phyloP scores from a whole-genome alignment of 2,113 vertebrate species.

The Halcyon senegalensis region DNA sequence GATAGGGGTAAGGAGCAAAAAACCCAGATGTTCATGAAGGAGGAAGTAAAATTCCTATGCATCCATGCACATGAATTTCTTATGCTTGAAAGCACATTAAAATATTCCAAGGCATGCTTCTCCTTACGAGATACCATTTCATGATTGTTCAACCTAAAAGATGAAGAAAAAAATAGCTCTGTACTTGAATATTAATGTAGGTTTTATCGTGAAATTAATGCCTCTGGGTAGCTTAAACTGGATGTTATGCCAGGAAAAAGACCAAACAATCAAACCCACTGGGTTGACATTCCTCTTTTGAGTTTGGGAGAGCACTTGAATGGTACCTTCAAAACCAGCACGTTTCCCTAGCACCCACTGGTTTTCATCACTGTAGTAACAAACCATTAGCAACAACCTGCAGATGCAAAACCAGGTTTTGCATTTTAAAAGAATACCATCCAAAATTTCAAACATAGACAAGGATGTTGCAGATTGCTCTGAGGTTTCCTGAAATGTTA shows the following conservation, averaged over 20 bases:
- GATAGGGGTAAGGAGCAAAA: background rate
- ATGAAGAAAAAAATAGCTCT: background rate
- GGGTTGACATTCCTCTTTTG: background rate
- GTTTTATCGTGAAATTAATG: background rate
- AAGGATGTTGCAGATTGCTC: background rate
- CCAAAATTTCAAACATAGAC: background rate
- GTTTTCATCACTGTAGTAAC: background rate
- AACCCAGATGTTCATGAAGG: background rate
- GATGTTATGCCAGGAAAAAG: background rate
- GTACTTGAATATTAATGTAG: background rate
- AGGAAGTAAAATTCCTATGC: background rate
- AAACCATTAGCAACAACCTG: background rate
- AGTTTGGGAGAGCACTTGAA: background rate
- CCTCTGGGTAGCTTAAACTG: background rate
- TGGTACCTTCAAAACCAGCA: background rate
- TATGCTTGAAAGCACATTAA: background rate
- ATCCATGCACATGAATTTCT: background rate
- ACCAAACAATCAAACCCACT: background rate
- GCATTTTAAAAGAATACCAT: background rate
- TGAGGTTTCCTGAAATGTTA: background rate
- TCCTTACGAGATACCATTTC: background rate
- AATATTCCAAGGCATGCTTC: background rate
- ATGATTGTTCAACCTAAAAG: background rate
- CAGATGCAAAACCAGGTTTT: background rate
- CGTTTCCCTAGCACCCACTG: rapidly evolving